phyloP scores from a whole-genome alignment of 2,888 invertebrate genomes.

The Tigriopus californicus region DNA sequence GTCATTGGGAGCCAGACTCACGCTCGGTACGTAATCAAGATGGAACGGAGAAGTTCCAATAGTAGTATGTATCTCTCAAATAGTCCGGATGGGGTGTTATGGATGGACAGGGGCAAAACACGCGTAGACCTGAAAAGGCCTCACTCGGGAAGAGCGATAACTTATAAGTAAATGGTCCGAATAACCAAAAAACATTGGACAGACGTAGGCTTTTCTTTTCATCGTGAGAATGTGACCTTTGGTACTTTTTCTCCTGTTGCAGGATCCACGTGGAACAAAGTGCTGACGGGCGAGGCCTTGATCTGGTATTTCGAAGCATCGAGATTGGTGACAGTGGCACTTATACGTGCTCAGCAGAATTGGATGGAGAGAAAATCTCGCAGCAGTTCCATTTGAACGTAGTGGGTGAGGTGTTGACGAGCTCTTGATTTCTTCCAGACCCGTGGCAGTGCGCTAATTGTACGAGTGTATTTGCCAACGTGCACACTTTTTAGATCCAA shows the following conservation, averaged over 20 bases:
- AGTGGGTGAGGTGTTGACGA: conserved; percentile 22
- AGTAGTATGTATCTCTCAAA: no score
- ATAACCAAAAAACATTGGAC: no score
- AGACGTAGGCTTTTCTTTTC: no score
- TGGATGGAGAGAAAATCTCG: conserved; percentile 22
- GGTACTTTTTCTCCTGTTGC: background rate
- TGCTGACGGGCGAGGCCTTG: conserved; percentile 24
- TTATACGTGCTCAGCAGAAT: conserved; percentile 30
- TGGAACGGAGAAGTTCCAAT: no score
- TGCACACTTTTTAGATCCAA: conserved; percentile 30
- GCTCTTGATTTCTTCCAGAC: background rate
- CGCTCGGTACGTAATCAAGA: background rate
- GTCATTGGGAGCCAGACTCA: conserved; percentile 1
- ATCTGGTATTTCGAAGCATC: conserved; percentile 33
- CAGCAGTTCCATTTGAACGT: conserved; percentile 23
- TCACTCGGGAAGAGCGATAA: no score
- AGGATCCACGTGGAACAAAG: conserved; percentile 20
- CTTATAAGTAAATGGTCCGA: no score
- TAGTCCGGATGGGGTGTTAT: no score
- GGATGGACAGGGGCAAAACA: no score
- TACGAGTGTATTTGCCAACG: background rate
- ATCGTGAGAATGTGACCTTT: no score
- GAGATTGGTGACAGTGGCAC: conserved; percentile 31
- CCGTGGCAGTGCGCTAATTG: conserved; percentile 6
- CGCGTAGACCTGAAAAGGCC: no score